Evolutionary conservation across 2,888 invertebrate genomes (phyloP).

Genomic region (Acanthoscelides obtectus): DNA sequence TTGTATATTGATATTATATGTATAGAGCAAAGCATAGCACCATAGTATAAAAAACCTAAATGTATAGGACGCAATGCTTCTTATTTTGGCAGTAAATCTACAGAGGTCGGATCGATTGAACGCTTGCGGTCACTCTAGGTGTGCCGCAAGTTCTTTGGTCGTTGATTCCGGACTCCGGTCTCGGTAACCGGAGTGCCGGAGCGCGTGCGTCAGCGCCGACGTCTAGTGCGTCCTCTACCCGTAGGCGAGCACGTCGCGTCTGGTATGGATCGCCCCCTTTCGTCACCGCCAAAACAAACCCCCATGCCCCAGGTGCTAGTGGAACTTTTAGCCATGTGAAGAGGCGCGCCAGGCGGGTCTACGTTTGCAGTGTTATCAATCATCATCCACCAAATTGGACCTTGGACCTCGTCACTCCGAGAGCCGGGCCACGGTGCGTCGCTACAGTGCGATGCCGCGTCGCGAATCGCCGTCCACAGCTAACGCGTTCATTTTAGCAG

Average conservation of each 20-base stretch:
- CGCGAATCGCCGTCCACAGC: conserved; percentile 33
- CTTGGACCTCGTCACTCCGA: background rate
- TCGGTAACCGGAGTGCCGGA: background rate
- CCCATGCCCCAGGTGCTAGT: background rate
- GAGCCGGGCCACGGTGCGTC: conserved; percentile 40
- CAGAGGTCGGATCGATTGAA: no score
- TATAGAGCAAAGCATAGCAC: no score
- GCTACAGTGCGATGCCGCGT: conserved; percentile 44
- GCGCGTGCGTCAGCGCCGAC: background rate
- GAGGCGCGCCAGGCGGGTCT: background rate
- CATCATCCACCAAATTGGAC: background rate
- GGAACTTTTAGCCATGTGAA: background rate
- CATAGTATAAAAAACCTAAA: no score
- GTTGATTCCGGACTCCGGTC: background rate
- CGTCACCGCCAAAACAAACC: background rate
- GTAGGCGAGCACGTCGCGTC: background rate
- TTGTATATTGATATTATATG: no score
- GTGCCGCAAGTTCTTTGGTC: background rate
- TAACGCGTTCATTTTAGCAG: conserved; percentile 22
- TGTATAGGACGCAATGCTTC: no score
- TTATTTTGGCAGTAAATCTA: no score
- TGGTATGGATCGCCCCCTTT: background rate
- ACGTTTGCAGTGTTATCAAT: background rate
- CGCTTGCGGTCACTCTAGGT: background rate
- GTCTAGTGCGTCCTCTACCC: no score